Evolutionary conservation across 2,113 vertebrate species (phyloP).

Genomic region (Natator depressus): DNA sequence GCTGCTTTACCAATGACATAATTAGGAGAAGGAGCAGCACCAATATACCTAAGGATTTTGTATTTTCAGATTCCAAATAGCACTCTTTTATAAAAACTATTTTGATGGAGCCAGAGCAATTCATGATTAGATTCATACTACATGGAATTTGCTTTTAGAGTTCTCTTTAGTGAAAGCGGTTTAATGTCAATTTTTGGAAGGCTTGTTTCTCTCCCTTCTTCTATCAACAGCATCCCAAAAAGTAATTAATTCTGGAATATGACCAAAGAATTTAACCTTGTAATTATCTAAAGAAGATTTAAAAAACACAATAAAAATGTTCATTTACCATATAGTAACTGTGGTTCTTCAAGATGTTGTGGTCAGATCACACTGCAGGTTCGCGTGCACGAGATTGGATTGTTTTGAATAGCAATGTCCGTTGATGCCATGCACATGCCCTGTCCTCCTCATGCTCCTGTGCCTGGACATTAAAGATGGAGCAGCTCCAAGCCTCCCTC

Average conservation of each 20-base stretch:
- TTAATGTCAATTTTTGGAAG: background rate
- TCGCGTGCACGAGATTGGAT: background rate
- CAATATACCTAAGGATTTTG: background rate
- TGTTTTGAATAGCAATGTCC: background rate
- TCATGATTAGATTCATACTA: background rate
- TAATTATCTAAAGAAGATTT: background rate
- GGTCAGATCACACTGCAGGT: no score
- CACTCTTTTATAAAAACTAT: background rate
- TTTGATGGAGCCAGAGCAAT: background rate
- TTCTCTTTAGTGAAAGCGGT: background rate
- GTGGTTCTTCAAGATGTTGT: background rate
- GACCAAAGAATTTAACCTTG: background rate
- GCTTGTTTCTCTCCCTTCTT: rapidly evolving
- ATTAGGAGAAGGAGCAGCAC: background rate
- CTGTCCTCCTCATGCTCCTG: background rate
- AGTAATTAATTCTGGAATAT: background rate
- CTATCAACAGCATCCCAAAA: background rate
- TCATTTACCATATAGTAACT: background rate
- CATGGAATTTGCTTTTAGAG: background rate
- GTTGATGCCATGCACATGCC: background rate
- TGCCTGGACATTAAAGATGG: background rate
- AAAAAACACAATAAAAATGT: background rate
- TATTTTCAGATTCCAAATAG: background rate
- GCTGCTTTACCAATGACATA: background rate
- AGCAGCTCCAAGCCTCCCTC: background rate